Evolutionary conservation across 2,888 invertebrate genomes (phyloP).

Genomic region (Phalera bucephala): DNA sequence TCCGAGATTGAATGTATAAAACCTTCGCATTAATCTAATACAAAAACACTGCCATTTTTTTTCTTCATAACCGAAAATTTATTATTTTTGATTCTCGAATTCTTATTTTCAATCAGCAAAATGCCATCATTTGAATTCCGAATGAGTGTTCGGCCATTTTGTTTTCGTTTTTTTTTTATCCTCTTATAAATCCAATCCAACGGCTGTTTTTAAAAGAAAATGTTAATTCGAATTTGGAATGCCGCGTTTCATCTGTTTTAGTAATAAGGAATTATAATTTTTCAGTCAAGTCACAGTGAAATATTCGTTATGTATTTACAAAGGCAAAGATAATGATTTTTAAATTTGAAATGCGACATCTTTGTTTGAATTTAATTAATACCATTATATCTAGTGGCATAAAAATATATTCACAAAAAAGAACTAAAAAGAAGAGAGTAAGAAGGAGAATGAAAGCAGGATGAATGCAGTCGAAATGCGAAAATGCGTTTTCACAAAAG

Average conservation of each 20-base stretch:
- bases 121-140: constrained; percentile 40
- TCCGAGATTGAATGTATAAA: not conserved
- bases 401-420: no score
- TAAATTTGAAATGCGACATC: constrained; percentile 4
- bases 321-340: constrained; percentile 20
- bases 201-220: constrained; percentile 14
- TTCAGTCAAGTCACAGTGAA: constrained; percentile 22
- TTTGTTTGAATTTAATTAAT: no score
- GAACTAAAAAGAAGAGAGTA: no score
- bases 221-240: constrained; percentile 28
- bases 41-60: not conserved
- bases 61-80: constrained; percentile 4
- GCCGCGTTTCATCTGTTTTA: constrained; percentile 29
- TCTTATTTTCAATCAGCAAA: constrained; percentile 40
- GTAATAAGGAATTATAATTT: constrained; percentile 16
- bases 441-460: no score
- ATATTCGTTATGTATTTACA: constrained; percentile 7
- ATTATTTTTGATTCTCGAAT: constrained; percentile 34
- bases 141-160: constrained; percentile 28
- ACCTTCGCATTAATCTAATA: constrained; percentile 15
- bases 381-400: no score
- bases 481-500: no score
- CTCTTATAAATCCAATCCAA: constrained; percentile 33
- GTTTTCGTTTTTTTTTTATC: no score
- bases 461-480: no score